phyloP scores from a whole-genome alignment of 2,888 invertebrate species.

The Drosophila incognita region DNA sequence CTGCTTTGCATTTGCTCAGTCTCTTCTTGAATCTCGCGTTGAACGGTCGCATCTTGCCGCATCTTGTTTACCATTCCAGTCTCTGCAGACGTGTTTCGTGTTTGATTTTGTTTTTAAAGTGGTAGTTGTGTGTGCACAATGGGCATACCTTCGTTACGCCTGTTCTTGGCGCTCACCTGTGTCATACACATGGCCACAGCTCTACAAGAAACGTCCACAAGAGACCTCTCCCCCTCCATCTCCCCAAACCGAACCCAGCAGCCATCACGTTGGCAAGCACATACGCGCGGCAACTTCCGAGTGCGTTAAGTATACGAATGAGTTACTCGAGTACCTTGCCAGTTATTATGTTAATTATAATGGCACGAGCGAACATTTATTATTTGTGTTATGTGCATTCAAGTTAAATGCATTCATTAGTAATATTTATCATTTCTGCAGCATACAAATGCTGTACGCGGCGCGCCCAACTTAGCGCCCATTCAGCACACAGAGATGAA shows the following conservation, averaged over 20 bases:
- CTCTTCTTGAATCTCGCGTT: slow-evolving; percentile 20
- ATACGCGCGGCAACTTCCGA: slow-evolving; percentile 46
- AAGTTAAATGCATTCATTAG: slow-evolving; percentile 3
- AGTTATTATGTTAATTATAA: not conserved
- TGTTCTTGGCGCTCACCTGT: slow-evolving; percentile 21
- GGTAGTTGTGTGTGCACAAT: slow-evolving; percentile 6
- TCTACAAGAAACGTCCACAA: not conserved
- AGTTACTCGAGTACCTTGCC: not conserved
- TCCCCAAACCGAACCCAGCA: not conserved
- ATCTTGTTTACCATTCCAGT: not conserved
- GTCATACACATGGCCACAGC: not conserved
- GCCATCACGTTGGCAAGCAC: not conserved
- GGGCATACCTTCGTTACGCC: slow-evolving; percentile 14
- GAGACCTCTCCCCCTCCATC: not conserved
- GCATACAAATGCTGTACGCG: slow-evolving; percentile 4
- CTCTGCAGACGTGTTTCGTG: not conserved
- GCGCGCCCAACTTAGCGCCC: slow-evolving; percentile 2
- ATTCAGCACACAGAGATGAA: slow-evolving; percentile 60
- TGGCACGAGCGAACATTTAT: not conserved
- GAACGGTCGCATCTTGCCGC: slow-evolving; percentile 31
- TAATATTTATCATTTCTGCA: not conserved
- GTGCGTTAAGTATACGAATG: slow-evolving; percentile 55
- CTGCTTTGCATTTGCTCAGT: slow-evolving; percentile 24
- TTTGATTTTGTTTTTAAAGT: not conserved
- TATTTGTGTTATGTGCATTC: not conserved